phyloP scores from a whole-genome alignment of 2,888 invertebrate genomes.

The Clistopyga incitator region DNA sequence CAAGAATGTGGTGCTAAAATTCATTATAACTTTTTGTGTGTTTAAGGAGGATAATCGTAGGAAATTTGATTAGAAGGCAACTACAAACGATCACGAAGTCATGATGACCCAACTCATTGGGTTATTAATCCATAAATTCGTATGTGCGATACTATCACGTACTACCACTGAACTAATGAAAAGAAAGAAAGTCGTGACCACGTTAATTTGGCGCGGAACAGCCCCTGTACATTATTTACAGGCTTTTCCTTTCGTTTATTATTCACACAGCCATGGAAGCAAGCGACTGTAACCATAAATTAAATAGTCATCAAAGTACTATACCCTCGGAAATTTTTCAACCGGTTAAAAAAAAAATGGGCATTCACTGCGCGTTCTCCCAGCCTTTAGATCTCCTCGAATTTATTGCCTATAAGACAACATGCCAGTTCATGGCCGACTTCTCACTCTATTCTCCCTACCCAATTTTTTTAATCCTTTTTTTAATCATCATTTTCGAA shows the following conservation, averaged over 20 bases:
- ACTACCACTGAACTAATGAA: neutral
- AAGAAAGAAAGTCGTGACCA: neutral
- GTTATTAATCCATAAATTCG: no score
- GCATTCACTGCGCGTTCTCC: neutral
- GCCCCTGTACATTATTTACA: neutral
- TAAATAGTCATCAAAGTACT: conserved; percentile 9
- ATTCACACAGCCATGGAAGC: neutral
- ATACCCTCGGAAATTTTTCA: neutral
- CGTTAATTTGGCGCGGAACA: neutral
- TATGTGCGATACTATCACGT: no score
- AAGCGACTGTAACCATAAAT: conserved; percentile 2
- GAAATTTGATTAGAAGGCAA: no score
- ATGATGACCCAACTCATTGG: no score
- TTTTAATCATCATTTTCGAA: neutral
- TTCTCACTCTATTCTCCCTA: neutral
- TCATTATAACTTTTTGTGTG: no score
- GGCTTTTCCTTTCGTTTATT: neutral
- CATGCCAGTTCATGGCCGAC: conserved; percentile 5
- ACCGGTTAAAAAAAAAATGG: neutral
- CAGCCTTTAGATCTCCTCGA: conserved; percentile 12
- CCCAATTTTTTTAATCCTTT: conserved; percentile 1
- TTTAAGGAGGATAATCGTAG: no score
- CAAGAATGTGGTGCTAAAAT: no score
- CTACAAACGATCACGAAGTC: no score
- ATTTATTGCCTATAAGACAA: neutral